Evolutionary conservation across 2,113 vertebrate genomes (phyloP).

Genomic region (Melanerpes formicivorus): DNA sequence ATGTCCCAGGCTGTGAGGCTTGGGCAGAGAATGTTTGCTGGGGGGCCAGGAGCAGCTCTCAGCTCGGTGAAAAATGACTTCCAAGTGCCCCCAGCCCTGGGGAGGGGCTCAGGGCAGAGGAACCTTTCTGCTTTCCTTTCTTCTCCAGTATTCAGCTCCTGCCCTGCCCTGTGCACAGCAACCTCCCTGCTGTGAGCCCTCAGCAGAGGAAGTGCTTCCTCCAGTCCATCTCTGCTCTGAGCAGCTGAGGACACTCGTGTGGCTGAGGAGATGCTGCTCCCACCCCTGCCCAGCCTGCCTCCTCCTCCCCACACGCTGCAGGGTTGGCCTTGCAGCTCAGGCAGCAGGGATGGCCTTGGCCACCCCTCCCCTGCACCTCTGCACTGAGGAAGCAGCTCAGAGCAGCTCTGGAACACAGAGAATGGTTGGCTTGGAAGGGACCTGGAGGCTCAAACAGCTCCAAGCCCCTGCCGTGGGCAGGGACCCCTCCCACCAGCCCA

Average conservation of each 20-base stretch:
- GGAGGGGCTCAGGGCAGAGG: slow-evolving; percentile 41
- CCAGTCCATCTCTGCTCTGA: neutral
- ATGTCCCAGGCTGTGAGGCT: neutral
- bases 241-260: neutral
- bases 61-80: slow-evolving; percentile 37
- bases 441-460: too few species aligned
- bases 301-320: rapidly evolving
- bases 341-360: too few species aligned
- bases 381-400: neutral
- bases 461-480: too few species aligned
- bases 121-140: slow-evolving; percentile 49
- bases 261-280: neutral
- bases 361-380: neutral
- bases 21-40: neutral
- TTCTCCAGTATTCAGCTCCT: slow-evolving; percentile 52
- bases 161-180: slow-evolving; percentile 32
- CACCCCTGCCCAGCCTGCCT: neutral
- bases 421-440: too few species aligned
- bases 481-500: too few species aligned
- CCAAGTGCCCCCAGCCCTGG: slow-evolving; percentile 29
- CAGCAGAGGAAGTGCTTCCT: slow-evolving; percentile 47
- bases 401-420: neutral
- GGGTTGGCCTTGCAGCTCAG: rapidly evolving
- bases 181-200: neutral
- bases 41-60: slow-evolving; percentile 26